A percentile compares a stretch with the other conserved stretches of the same genome.
phyloP scores from a whole-genome alignment of 2,797 vertebrate genomes.

The Aplochiton taeniatus region DNA sequence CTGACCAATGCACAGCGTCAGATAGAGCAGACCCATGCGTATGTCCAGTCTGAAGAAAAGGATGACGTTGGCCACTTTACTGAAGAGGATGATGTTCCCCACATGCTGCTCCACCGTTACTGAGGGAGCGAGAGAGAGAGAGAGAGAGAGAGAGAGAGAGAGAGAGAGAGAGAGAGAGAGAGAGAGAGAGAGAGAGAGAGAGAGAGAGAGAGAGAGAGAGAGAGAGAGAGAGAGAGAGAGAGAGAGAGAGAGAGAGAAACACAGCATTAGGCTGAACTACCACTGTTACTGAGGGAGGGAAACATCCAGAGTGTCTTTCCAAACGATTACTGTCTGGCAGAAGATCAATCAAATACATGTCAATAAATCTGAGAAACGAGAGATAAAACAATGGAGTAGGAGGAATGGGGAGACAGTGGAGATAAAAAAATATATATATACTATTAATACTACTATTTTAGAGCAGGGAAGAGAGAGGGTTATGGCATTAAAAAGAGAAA shows the following conservation, averaged over 20 bases:
- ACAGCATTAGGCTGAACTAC: not conserved
- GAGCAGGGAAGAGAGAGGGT: no score
- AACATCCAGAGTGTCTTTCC: no score
- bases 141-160: not conserved
- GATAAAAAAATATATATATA: no score
- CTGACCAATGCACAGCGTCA: slow-evolving; percentile 91
- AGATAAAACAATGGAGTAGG: no score
- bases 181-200: no score
- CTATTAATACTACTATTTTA: no score
- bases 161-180: not conserved
- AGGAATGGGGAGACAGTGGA: no score
- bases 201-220: not conserved
- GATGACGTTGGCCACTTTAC: slow-evolving; percentile 93
- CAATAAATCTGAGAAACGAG: no score
- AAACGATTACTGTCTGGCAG: no score
- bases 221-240: slow-evolving; percentile 4
- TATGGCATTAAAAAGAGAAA: no score
- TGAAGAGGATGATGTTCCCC: slow-evolving; percentile 96
- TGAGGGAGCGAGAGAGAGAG: slow-evolving; percentile 39
- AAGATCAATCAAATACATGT: no score
- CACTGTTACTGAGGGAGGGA: no score
- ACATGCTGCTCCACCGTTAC: slow-evolving; percentile 96
- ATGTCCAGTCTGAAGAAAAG: slow-evolving; percentile 96
- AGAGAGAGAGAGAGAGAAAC: not conserved
- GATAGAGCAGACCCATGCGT: slow-evolving; percentile 91